phyloP scores from a whole-genome alignment of 2,113 vertebrate genomes.

The Tamias sibiricus region DNA sequence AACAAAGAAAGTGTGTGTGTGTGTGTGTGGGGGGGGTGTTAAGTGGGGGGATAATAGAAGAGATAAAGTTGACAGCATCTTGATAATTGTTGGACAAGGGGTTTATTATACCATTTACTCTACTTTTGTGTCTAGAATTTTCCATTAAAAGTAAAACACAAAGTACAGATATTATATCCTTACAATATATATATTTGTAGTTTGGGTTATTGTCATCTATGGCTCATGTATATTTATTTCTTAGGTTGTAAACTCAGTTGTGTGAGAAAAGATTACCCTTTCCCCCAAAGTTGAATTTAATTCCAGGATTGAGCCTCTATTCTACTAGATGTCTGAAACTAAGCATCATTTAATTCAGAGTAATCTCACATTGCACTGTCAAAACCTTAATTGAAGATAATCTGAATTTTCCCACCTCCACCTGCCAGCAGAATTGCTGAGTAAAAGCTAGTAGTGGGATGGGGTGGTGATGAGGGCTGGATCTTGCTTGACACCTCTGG shows the following conservation, averaged over 20 bases:
- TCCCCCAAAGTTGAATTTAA: background rate
- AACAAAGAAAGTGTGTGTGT: background rate
- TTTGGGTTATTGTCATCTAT: background rate
- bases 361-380: background rate
- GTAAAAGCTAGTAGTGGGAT: background rate
- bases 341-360: conserved; percentile 1
- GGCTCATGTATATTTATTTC: conserved; percentile 22
- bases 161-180: background rate
- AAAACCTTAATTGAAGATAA: conserved; percentile 1
- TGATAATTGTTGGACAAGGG: conserved; percentile 5
- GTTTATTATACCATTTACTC: conserved; percentile 16
- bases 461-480: background rate
- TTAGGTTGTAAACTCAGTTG: conserved; percentile 27
- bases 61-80: background rate
- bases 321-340: background rate
- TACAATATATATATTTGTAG: background rate
- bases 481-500: background rate
- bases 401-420: background rate
- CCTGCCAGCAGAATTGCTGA: background rate
- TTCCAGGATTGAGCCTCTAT: conserved; percentile 9
- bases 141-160: conserved; percentile 26
- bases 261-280: background rate
- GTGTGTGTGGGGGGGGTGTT: background rate
- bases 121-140: conserved; percentile 19
- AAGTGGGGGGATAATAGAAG: background rate